phyloP scores from a whole-genome alignment of 2,888 invertebrate species.

The Graphium colonna region DNA sequence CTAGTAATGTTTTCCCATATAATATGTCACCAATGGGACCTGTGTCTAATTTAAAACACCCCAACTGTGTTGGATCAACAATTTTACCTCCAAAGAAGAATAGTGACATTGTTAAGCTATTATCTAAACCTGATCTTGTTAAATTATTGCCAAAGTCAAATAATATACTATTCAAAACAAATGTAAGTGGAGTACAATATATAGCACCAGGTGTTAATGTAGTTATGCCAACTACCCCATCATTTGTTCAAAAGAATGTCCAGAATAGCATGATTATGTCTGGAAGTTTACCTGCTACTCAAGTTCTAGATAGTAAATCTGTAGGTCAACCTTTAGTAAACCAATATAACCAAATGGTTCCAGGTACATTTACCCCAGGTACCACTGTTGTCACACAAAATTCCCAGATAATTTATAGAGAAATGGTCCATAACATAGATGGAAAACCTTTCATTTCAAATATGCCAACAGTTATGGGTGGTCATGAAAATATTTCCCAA shows the following conservation, averaged over 20 bases:
- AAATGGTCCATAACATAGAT: conserved; percentile 70
- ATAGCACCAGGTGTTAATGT: conserved; percentile 54
- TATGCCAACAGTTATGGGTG: conserved; percentile 55
- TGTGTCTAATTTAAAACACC: conserved; percentile 45
- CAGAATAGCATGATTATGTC: conserved; percentile 68
- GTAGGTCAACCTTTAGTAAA: conserved; percentile 46
- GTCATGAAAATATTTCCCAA: conserved; percentile 60
- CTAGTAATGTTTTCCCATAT: conserved; percentile 49
- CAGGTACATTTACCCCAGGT: conserved; percentile 56
- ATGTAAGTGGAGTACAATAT: conserved; percentile 60
- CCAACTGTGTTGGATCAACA: conserved; percentile 39
- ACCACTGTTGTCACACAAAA: conserved; percentile 71
- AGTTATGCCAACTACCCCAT: conserved; percentile 55
- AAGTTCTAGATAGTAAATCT: conserved; percentile 51
- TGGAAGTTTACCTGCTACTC: conserved; percentile 49
- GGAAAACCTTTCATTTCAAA: conserved; percentile 65
- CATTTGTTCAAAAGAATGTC: conserved; percentile 69
- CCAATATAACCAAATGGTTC: conserved; percentile 54
- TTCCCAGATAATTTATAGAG: conserved; percentile 72
- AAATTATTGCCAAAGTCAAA: conserved; percentile 63
- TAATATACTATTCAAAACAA: conserved; percentile 63
- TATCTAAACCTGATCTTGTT: conserved; percentile 57
- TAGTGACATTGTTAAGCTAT: conserved; percentile 54
- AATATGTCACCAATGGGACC: conserved; percentile 45
- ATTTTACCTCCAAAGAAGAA: conserved; percentile 40